A percentile compares a stretch with the other conserved stretches of the same genome.
Conservation (phyloP, 2,797 vertebrate genomes). For the Streptopelia turtur region DNA sequence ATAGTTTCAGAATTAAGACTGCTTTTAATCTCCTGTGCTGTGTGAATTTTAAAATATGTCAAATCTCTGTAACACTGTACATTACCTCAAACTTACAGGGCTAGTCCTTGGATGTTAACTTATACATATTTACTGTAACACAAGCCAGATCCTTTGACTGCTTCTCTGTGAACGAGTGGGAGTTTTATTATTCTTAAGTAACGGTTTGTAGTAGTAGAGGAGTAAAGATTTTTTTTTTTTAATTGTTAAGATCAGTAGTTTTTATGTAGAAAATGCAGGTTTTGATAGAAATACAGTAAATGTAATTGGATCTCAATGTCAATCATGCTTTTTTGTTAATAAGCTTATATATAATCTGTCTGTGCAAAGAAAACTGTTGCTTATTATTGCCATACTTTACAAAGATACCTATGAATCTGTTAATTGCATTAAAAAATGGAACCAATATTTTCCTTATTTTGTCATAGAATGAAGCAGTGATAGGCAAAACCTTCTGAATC, state of each 20-base stretch:
- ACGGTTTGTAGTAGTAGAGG: neutral
- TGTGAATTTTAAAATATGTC: slow-evolving; percentile 30
- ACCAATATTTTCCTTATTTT: neutral
- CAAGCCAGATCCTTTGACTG: neutral
- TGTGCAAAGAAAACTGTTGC: neutral
- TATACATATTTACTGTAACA: neutral
- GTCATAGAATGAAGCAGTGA: neutral
- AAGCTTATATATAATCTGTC: neutral
- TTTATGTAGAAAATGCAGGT: neutral
- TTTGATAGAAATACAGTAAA: neutral
- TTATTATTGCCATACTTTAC: neutral
- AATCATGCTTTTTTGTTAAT: neutral
- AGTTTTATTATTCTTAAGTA: neutral
- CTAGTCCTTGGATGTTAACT: neutral
- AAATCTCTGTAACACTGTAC: neutral
- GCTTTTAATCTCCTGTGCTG: neutral
- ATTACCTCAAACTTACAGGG: neutral
- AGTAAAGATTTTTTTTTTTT: neutral
- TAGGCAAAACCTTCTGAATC: neutral
- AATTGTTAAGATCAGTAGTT: neutral
- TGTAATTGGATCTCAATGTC: neutral
- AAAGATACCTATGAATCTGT: neutral
- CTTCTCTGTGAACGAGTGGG: neutral
- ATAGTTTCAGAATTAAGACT: slow-evolving; percentile 16
- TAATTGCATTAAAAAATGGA: neutral